Evolutionary conservation across 2,797 vertebrate genomes (phyloP), one percentile per base, ranked within the genome.

Genomic region (Clarias laeviceps): DNA sequence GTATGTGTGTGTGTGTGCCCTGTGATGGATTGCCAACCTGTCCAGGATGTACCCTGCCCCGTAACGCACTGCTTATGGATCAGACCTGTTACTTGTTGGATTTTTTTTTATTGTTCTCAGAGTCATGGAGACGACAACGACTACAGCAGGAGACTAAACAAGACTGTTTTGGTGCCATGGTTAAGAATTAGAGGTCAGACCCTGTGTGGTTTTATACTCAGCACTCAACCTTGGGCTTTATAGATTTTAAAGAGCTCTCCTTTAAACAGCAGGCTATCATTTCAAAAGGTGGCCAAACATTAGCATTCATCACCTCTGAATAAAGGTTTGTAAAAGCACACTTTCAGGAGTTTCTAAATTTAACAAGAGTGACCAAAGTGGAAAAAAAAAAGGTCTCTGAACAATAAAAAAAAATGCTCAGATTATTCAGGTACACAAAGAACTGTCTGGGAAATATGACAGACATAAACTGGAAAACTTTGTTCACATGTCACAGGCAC

Each of bases 261-360:
- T 78, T 24, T 80, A 80, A 84, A 87, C 3, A 24, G 56, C 76
- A 64, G n/a, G 82, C 84, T 91, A 76, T 82, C 50, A 90, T 89
- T 91, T 90, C 88, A 88, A 86, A 86, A 68, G 84, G 56, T 70
- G 70, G 84, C 81, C 87, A 89, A 86, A 89, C 29, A 0, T 59
- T 62, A 78, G 37, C 81, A 89, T 88, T 85, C 61, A 85, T 68
- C 83, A 84, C 85, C 76, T 89, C 61, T 59, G 81, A 91, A 85
- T 79, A 85, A 65, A n/a, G 40, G 72, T 83, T 68, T 72, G 61
- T 65, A 22, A 20, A 29, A 34, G 66, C 24, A 3, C 29, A 22
- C 24, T 78, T 85, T 70, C 29, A 70, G 14, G 64, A 66, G 82
- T 32, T 34, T n/a, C 57, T 72, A 56, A 79, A 64, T 64, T 61